Percentiles rank a stretch among this genome's conserved stretches.
These are phyloP conservation scores for Cinclus mexicanus DNA, from an alignment of 2,113 vertebrate species.

Conservation along the genomic window DNA sequence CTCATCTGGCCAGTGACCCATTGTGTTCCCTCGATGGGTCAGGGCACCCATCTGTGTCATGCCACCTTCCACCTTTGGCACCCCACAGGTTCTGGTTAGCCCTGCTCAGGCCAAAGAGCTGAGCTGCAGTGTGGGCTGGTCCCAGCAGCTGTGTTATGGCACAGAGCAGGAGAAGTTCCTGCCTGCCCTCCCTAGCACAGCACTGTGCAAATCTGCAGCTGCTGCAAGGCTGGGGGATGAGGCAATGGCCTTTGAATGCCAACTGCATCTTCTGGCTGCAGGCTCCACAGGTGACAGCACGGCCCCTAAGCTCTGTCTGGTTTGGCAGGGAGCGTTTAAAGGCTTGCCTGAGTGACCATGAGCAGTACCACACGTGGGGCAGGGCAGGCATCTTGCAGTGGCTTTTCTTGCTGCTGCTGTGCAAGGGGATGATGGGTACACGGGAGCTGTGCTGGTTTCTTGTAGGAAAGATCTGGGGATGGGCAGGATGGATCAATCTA, in stretches of 20 bases:
- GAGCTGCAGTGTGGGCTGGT: neutral
- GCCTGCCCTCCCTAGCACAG: neutral
- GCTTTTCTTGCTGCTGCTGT: neutral
- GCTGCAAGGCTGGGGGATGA: neutral
- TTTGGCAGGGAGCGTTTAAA: neutral
- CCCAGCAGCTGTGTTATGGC: neutral
- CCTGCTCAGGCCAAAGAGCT: neutral
- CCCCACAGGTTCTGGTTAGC: neutral
- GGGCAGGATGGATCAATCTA: neutral
- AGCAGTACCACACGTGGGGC: fast-evolving
- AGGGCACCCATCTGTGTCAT: neutral
- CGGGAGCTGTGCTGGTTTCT: neutral
- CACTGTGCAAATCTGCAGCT: neutral
- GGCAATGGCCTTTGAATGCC: neutral
- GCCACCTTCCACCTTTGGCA: neutral
- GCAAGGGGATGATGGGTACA: neutral
- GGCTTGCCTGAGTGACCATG: fast-evolving
- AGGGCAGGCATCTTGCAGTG: fast-evolving
- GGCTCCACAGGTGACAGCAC: neutral
- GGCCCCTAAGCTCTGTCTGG: neutral
- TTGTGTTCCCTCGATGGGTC: neutral
- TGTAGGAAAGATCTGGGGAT: neutral
- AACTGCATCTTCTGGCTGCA: neutral
- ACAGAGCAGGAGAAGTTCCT: neutral
- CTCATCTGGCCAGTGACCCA: neutral